Conservation (phyloP, 2,113 vertebrate genomes). For the Cnemophilus loriae region DNA sequence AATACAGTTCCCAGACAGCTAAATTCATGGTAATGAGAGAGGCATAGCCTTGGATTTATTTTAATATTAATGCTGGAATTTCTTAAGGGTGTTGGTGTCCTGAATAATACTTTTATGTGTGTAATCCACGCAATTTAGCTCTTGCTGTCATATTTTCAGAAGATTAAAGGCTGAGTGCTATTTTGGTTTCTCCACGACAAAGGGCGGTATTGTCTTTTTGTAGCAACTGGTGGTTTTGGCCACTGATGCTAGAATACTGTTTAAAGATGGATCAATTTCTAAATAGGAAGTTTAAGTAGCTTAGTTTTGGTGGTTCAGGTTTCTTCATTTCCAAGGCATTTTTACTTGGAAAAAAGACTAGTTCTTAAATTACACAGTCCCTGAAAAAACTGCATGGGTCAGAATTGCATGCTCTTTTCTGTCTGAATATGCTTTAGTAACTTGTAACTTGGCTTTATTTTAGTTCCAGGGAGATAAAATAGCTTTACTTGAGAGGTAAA, state of each 20-base stretch:
- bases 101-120: conserved; percentile 4
- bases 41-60: neutral
- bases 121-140: conserved; percentile 12
- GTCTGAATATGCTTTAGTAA: neutral
- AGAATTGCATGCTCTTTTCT: conserved; percentile 1
- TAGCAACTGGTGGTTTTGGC: conserved; percentile 26
- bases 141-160: conserved; percentile 37
- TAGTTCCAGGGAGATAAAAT: neutral
- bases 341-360: neutral
- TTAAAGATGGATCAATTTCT: conserved; percentile 43
- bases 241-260: neutral
- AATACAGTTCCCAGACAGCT: neutral
- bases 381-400: neutral
- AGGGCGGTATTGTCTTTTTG: neutral
- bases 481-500: neutral
- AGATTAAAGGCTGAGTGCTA: conserved; percentile 32
- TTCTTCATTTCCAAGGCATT: conserved; percentile 32
- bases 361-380: conserved; percentile 39
- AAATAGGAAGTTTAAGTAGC: conserved; percentile 47
- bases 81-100: neutral
- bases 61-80: neutral
- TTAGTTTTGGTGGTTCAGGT: conserved; percentile 29
- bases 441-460: conserved; percentile 36
- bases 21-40: neutral
- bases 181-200: neutral